Conservation (phyloP, 92 coral and sea anemone species). For the Parazoanthus darwini region DNA sequence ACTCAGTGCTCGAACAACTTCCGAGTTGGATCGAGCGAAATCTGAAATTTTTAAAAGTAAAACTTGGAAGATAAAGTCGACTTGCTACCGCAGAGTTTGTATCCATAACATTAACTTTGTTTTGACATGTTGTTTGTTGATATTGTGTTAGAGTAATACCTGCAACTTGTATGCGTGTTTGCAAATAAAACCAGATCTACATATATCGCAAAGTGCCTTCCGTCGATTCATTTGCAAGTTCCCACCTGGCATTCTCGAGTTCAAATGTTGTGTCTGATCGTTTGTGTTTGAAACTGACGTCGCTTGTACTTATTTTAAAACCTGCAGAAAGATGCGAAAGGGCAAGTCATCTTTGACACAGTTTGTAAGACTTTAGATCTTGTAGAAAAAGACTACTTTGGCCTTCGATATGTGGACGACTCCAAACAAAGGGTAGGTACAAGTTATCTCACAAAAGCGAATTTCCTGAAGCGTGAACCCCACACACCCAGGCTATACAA, state of each 20-base stretch:
- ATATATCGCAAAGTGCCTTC: background rate
- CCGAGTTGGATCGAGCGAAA: background rate
- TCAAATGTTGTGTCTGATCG: constrained; percentile 3
- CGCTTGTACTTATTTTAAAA: background rate
- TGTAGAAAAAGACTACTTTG: constrained; percentile 97
- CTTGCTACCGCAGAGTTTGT: background rate
- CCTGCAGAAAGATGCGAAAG: constrained; percentile 91
- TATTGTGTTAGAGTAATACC: constrained; percentile 3
- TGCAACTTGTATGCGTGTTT: background rate
- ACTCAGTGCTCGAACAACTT: background rate
- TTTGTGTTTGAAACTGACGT: background rate
- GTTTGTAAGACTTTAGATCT: constrained; percentile 89
- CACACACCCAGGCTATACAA: background rate
- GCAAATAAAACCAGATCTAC: background rate
- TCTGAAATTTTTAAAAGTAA: background rate
- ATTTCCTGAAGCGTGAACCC: background rate
- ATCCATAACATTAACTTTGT: background rate
- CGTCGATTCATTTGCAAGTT: background rate
- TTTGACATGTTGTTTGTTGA: background rate
- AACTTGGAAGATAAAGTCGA: background rate
- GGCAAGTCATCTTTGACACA: constrained; percentile 88
- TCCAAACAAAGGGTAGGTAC: constrained; percentile 89
- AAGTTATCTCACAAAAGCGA: background rate
- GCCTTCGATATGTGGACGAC: constrained; percentile 94
- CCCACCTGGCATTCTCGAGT: background rate